phyloP scores from a whole-genome alignment of 2,797 vertebrate species.

The Perodicticus potto region DNA sequence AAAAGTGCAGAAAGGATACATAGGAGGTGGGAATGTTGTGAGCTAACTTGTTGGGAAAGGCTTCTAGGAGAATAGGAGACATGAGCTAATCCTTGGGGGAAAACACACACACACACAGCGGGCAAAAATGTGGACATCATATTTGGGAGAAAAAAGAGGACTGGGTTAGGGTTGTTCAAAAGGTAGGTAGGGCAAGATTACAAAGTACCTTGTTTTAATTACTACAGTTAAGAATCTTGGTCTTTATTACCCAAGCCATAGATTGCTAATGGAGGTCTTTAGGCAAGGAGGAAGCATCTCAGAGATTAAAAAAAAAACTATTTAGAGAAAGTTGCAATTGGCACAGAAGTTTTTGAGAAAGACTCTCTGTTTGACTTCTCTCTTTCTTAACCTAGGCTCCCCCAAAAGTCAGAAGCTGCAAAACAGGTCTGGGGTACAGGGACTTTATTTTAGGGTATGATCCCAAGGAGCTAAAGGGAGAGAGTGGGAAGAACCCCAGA shows the following conservation, averaged over 20 bases:
- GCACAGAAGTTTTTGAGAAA: slow-evolving; percentile 28
- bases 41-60: slow-evolving; percentile 1
- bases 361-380: background rate
- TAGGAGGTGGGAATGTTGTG: background rate
- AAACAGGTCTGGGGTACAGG: background rate
- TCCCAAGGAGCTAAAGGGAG: background rate
- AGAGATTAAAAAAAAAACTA: background rate
- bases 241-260: background rate
- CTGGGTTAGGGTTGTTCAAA: background rate
- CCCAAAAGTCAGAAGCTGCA: background rate
- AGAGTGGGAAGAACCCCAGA: background rate
- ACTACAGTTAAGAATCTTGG: background rate
- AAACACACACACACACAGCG: background rate
- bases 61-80: background rate
- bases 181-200: background rate
- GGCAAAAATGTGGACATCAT: background rate
- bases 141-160: slow-evolving; percentile 13
- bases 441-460: background rate
- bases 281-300: background rate
- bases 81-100: background rate
- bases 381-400: background rate
- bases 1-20: background rate
- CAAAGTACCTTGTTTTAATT: background rate
- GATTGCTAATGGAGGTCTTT: slow-evolving; percentile 22
- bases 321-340: slow-evolving; percentile 9